Conservation (phyloP, 2,113 vertebrate genomes). For the Eurystomus gularis region DNA sequence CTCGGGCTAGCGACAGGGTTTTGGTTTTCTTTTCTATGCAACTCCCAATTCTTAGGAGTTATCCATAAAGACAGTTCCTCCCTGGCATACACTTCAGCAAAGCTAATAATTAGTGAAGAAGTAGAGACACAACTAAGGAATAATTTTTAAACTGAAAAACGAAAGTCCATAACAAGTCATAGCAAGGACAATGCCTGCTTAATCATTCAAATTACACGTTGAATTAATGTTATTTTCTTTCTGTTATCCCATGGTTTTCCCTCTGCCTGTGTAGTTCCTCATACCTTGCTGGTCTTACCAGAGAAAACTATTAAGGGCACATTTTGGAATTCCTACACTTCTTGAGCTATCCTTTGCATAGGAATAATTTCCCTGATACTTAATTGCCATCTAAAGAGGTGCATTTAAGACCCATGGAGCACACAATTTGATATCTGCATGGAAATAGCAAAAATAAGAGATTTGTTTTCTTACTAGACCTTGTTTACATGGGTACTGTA, state of each 20-base stretch:
- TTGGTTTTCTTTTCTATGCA: background rate
- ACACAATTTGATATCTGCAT: background rate
- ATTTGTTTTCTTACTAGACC: background rate
- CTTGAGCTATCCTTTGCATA: background rate
- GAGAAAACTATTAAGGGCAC: background rate
- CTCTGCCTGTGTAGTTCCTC: background rate
- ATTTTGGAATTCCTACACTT: background rate
- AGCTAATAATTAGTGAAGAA: background rate
- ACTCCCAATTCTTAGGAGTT: background rate
- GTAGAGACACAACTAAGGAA: background rate
- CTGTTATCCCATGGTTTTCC: background rate
- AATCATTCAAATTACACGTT: background rate
- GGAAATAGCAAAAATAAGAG: background rate
- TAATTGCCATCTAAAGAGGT: background rate
- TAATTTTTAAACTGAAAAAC: background rate
- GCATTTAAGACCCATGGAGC: background rate
- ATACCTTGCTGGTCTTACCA: background rate
- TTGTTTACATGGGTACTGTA: background rate
- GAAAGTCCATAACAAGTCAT: background rate
- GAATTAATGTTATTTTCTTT: background rate
- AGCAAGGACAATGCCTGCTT: background rate
- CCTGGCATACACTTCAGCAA: background rate
- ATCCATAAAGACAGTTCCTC: background rate
- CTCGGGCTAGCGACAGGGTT: too few relatives aligned
- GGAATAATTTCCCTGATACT: background rate